Percentiles rank a stretch among this genome's conserved stretches.
Evolutionary conservation across 2,797 vertebrate species (phyloP).

Genomic region (Esox lucius): DNA sequence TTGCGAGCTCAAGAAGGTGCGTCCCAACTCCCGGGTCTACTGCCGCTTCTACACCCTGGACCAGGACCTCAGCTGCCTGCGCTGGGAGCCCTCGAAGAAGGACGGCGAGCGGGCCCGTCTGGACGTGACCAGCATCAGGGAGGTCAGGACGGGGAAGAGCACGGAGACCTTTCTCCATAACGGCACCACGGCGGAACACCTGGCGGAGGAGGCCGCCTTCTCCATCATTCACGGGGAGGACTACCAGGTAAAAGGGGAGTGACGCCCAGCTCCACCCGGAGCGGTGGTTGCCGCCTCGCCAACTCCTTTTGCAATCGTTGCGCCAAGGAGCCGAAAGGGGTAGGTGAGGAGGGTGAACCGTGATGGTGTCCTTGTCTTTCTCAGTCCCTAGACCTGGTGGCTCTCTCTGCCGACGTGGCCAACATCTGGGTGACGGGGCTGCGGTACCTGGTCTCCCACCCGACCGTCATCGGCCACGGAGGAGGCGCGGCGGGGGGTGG

Average conservation of each 20-base stretch:
- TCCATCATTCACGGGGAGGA: slow-evolving; percentile 95
- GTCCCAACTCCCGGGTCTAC: slow-evolving; percentile 93
- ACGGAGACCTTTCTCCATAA: slow-evolving; percentile 97
- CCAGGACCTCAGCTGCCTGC: slow-evolving; percentile 87
- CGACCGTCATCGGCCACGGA: slow-evolving; percentile 77
- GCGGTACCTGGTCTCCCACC: slow-evolving; percentile 91
- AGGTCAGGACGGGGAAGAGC: slow-evolving; percentile 94
- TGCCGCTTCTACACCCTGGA: slow-evolving; percentile 96
- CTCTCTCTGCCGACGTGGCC: slow-evolving; percentile 92
- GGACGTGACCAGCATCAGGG: slow-evolving; percentile 87
- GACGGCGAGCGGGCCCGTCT: slow-evolving; percentile 91
- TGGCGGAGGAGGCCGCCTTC: slow-evolving; percentile 93
- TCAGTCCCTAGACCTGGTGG: slow-evolving; percentile 93
- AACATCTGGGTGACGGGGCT: slow-evolving; percentile 99
- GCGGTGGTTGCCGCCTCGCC: not conserved
- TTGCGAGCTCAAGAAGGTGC: slow-evolving; percentile 95
- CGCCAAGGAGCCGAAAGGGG: not conserved
- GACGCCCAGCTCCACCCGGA: not conserved
- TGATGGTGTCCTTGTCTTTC: not conserved
- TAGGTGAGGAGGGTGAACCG: not conserved
- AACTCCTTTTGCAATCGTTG: not conserved
- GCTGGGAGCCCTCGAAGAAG: slow-evolving; percentile 98
- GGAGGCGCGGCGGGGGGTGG: slow-evolving; percentile 78
- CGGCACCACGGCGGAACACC: slow-evolving; percentile 86
- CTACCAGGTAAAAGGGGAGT: slow-evolving; percentile 72